These are phyloP conservation scores for Agapornis roseicollis DNA, from an alignment of 2,113 vertebrate genomes.

Conservation along the genomic window DNA sequence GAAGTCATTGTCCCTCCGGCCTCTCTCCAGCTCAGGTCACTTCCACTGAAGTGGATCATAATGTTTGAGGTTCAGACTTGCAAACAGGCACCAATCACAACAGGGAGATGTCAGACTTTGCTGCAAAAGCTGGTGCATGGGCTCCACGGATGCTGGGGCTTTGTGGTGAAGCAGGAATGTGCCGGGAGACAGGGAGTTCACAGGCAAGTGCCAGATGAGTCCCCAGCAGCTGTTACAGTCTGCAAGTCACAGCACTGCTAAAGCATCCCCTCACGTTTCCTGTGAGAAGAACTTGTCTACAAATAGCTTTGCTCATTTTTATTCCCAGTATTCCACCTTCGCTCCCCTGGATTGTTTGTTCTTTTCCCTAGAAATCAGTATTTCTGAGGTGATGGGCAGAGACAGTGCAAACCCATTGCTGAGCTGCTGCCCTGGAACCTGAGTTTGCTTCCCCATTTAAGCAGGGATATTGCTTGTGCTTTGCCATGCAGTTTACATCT, in stretches of 20 bases:
- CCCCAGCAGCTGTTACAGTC: background rate
- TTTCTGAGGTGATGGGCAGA: background rate
- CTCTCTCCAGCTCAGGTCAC: background rate
- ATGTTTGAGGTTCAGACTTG: background rate
- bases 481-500: rapidly evolving
- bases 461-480: background rate
- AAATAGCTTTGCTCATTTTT: background rate
- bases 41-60: background rate
- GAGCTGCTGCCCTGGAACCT: background rate
- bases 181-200: background rate
- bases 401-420: background rate
- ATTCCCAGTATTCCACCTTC: background rate
- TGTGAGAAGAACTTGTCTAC: background rate
- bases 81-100: background rate
- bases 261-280: background rate
- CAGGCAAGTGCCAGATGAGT: background rate
- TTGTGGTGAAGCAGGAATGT: background rate
- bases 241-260: background rate
- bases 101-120: background rate
- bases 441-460: rapidly evolving
- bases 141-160: background rate
- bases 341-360: background rate
- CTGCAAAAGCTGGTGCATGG: background rate
- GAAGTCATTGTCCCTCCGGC: rapidly evolving
- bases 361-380: background rate